Conservation (phyloP, 2,797 vertebrate genomes). For the Hemibagrus guttatus region DNA sequence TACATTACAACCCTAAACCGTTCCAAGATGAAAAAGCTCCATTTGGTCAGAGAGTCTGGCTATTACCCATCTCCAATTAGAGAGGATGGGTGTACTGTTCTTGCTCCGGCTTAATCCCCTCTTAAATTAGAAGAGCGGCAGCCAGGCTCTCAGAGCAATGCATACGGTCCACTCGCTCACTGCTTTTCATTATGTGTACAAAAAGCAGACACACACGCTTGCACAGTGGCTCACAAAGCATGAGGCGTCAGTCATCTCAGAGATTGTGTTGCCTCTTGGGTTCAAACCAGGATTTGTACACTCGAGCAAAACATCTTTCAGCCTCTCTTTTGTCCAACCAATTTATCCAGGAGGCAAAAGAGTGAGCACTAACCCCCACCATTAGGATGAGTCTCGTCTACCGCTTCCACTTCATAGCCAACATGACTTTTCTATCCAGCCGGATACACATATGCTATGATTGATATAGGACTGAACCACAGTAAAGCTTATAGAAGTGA, state of each 20-base stretch:
- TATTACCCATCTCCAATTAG: conserved; percentile 74
- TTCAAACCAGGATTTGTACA: conserved; percentile 60
- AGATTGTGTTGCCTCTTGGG: conserved; percentile 54
- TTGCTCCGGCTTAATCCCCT: conserved; percentile 60
- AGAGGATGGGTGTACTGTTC: conserved; percentile 53
- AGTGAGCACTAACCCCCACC: conserved; percentile 34
- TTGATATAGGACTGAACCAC: not conserved
- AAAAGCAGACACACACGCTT: conserved; percentile 50
- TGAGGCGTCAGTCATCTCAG: conserved; percentile 63
- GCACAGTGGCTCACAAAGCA: conserved; percentile 48
- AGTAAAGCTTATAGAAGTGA: conserved; percentile 20
- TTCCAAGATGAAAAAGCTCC: conserved; percentile 57
- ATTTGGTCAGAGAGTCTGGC: conserved; percentile 60
- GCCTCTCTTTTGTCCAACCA: conserved; percentile 49
- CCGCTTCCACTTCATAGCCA: not conserved
- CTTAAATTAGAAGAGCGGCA: conserved; percentile 66
- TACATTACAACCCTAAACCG: conserved; percentile 34
- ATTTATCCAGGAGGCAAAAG: conserved; percentile 55
- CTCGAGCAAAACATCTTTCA: conserved; percentile 60
- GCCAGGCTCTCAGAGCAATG: conserved; percentile 56
- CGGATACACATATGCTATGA: not conserved
- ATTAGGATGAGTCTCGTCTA: conserved; percentile 34
- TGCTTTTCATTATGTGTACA: conserved; percentile 64
- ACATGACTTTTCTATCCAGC: conserved; percentile 18
- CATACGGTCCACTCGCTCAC: conserved; percentile 65